These are phyloP conservation scores for Galemys pyrenaicus DNA, from an alignment of 2,113 vertebrate genomes.

Conservation along the genomic window DNA sequence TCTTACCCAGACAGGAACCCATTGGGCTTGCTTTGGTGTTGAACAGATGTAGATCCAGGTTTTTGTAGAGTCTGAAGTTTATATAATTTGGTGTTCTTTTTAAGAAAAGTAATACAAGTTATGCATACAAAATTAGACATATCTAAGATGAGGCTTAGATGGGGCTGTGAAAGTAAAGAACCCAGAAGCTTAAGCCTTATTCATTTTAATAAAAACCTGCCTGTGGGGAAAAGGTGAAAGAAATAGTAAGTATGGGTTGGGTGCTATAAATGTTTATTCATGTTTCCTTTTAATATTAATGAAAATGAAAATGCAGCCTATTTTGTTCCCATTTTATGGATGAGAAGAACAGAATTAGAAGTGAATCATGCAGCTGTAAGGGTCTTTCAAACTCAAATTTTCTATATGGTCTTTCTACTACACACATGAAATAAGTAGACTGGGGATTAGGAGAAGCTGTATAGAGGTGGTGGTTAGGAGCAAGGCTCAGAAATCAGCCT, in stretches of 20 bases:
- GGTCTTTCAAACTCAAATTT: neutral
- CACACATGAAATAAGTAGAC: neutral
- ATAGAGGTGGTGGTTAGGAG: neutral
- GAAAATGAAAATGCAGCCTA: neutral
- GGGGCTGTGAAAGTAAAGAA: neutral
- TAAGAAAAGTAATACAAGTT: neutral
- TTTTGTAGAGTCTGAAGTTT: neutral
- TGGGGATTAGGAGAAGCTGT: neutral
- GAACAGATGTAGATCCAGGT: neutral
- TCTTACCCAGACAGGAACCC: neutral
- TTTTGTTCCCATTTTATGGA: neutral
- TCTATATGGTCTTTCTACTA: neutral
- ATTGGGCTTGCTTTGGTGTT: slow-evolving; percentile 27
- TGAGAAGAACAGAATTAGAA: neutral
- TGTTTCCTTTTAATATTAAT: slow-evolving; percentile 7
- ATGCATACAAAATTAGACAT: neutral
- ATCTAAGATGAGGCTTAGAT: neutral
- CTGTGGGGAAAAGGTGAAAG: neutral
- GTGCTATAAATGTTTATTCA: neutral
- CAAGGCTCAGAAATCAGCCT: neutral
- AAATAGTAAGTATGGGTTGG: neutral
- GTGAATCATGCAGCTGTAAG: neutral
- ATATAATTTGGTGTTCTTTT: neutral
- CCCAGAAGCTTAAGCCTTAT: neutral
- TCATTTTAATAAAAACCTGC: neutral